These are phyloP conservation scores for Litoditis marina DNA, from an alignment of 2,888 invertebrate species.

Conservation along the genomic window DNA sequence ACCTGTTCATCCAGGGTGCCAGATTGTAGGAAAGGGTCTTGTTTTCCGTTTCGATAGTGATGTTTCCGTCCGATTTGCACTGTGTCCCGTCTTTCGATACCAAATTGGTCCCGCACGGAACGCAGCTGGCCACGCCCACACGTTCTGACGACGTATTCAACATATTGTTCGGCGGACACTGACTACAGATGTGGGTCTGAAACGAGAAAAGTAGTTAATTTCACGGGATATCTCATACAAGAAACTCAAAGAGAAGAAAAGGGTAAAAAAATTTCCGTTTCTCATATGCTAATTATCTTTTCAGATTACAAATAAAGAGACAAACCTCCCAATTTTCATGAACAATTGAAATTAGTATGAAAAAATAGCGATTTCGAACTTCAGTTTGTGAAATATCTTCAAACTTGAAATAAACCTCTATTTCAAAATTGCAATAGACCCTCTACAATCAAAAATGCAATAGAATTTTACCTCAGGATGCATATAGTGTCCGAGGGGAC, in stretches of 20 bases:
- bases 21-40: conserved; percentile 48
- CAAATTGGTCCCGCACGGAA: conserved; percentile 51
- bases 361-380: too few relatives aligned
- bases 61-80: conserved; percentile 62
- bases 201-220: too few relatives aligned
- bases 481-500: conserved; percentile 67
- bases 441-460: neutral
- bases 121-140: conserved; percentile 13
- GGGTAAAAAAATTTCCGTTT: too few relatives aligned
- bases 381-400: too few relatives aligned
- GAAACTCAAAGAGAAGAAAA: neutral
- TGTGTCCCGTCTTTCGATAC: conserved; percentile 33
- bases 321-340: too few relatives aligned
- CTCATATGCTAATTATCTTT: too few relatives aligned
- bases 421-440: too few relatives aligned
- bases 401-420: conserved; percentile 22
- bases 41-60: conserved; percentile 26
- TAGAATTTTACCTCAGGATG: conserved; percentile 45
- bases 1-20: conserved; percentile 27
- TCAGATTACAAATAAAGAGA: too few relatives aligned
- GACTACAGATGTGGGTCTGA: conserved; percentile 7
- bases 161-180: conserved; percentile 9
- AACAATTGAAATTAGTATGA: too few relatives aligned
- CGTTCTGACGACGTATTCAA: conserved; percentile 1
- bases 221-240: neutral